Conservation (phyloP, 92 coral and sea anemone species). For the Porites rus region DNA sequence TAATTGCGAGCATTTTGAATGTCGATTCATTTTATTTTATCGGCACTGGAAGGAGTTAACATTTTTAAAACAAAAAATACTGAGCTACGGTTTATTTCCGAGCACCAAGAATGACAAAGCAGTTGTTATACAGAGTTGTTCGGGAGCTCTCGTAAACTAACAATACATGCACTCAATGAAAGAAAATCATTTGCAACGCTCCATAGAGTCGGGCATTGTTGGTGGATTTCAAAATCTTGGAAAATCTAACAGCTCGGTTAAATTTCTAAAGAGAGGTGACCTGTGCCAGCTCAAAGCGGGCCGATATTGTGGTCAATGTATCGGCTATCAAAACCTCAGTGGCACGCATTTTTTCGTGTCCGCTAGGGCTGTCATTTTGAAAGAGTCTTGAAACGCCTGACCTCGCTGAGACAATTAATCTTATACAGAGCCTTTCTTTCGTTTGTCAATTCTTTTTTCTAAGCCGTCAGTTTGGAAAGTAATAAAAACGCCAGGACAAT, state of each 20-base stretch:
- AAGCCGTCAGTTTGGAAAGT: constrained; percentile 13
- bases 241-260: background rate
- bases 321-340: constrained; percentile 3
- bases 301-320: constrained; percentile 9
- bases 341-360: constrained; percentile 38
- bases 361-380: background rate
- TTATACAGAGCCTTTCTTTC: background rate
- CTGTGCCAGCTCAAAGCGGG: constrained; percentile 1
- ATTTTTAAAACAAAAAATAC: no score
- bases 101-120: background rate
- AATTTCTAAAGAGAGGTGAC: background rate
- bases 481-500: background rate
- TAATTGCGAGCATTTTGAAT: no score
- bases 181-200: constrained; percentile 41
- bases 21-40: no score
- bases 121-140: background rate
- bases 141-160: constrained; percentile 15
- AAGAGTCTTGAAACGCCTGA: background rate
- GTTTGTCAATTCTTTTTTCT: background rate
- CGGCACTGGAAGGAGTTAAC: no score
- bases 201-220: constrained; percentile 8
- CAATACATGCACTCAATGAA: constrained; percentile 8
- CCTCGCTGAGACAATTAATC: background rate
- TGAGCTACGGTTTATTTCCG: background rate
- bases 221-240: constrained; percentile 29